Evolutionary conservation across 2,888 invertebrate genomes (phyloP).

Genomic region (Kryphioiulus occultus): DNA sequence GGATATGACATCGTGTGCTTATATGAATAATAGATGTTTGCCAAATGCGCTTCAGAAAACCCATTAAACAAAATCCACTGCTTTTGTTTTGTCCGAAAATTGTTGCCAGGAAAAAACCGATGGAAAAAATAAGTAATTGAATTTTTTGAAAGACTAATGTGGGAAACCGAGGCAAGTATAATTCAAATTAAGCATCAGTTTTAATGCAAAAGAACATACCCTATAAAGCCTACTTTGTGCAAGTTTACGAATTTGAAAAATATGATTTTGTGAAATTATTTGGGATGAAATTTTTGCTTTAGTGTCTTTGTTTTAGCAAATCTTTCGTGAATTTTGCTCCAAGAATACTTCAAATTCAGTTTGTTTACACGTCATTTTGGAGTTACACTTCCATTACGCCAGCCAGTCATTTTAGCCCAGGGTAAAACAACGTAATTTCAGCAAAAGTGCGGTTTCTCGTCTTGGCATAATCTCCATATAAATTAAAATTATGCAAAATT

Average conservation of each 20-base stretch:
- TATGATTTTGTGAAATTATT: neutral
- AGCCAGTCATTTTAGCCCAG: neutral
- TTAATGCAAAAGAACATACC: too few relatives aligned
- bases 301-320: neutral
- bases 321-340: neutral
- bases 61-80: neutral
- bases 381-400: neutral
- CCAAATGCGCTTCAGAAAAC: neutral
- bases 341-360: neutral
- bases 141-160: too few relatives aligned
- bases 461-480: conserved; percentile 2
- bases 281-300: too few relatives aligned
- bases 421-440: neutral
- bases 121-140: too few relatives aligned
- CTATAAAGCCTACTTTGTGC: too few relatives aligned
- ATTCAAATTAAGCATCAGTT: too few relatives aligned
- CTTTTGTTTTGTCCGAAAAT: neutral
- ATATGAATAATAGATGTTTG: neutral
- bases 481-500: conserved; percentile 22
- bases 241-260: too few relatives aligned
- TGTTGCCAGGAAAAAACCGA: neutral
- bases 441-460: neutral
- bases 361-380: neutral
- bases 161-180: too few relatives aligned
- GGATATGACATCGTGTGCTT: neutral